Evolutionary conservation across 2,113 vertebrate genomes (phyloP).

Genomic region (Dromaius novaehollandiae): DNA sequence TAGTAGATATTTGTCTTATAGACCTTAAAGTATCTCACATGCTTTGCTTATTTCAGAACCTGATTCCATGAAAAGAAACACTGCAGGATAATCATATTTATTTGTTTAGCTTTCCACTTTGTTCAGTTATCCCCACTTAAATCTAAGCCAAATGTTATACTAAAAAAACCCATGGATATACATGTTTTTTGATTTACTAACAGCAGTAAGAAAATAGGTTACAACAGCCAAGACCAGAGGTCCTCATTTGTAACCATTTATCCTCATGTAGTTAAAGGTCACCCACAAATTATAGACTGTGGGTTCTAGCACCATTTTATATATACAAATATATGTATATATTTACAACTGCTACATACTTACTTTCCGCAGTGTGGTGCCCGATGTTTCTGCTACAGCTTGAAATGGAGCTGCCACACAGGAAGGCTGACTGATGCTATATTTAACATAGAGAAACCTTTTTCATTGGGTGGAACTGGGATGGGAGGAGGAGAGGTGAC

Average conservation of each 20-base stretch:
- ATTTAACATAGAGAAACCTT: background rate
- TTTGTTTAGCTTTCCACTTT: constrained; percentile 66
- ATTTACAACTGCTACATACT: constrained; percentile 34
- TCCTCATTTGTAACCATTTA: constrained; percentile 51
- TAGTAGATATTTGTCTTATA: background rate
- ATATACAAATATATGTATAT: background rate
- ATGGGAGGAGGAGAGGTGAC: background rate
- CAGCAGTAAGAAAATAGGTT: constrained; percentile 30
- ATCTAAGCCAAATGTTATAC: constrained; percentile 69
- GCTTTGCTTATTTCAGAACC: background rate
- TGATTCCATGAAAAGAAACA: constrained; percentile 23
- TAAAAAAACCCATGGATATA: constrained; percentile 7
- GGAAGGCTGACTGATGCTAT: background rate
- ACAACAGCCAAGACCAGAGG: constrained; percentile 37
- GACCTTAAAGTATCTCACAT: background rate
- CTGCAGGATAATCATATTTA: constrained; percentile 43
- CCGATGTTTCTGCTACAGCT: background rate
- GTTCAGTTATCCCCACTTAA: constrained; percentile 55
- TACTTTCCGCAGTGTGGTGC: constrained; percentile 55
- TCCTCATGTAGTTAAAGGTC: constrained; percentile 50
- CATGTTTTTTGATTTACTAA: constrained; percentile 60
- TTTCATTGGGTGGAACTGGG: background rate
- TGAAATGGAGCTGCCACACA: background rate
- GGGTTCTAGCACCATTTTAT: constrained; percentile 6
- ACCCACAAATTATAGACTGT: constrained; percentile 62